A percentile compares a stretch with the other conserved stretches of the same genome.
These are phyloP conservation scores for Aplysina aerophoba DNA, from an alignment of 37 sponge, comb jelly and placozoan genomes.

Conservation along the genomic window DNA sequence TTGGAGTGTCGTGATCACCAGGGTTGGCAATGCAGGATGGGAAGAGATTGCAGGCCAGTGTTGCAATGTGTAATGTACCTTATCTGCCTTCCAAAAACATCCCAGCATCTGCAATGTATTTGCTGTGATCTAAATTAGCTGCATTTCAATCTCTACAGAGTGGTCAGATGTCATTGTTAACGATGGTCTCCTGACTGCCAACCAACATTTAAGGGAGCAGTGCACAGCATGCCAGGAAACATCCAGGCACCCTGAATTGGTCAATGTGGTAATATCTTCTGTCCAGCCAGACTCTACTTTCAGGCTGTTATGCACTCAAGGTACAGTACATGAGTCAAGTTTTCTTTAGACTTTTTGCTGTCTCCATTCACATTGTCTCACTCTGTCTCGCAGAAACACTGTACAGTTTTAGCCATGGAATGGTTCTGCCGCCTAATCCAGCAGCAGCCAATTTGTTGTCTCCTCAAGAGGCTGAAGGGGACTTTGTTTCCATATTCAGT, in stretches of 20 bases:
- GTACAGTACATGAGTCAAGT: constrained; percentile 25
- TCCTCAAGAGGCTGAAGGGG: constrained; percentile 39
- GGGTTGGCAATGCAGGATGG: constrained; percentile 69
- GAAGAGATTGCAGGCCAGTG: constrained; percentile 42
- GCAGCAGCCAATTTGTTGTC: constrained; percentile 20
- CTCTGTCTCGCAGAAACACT: constrained; percentile 27
- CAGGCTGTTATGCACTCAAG: constrained; percentile 57
- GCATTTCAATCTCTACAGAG: constrained; percentile 35
- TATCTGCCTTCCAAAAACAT: background rate
- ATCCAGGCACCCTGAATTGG: constrained; percentile 47
- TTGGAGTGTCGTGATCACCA: constrained; percentile 78
- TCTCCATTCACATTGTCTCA: background rate
- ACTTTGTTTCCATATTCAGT: constrained; percentile 6
- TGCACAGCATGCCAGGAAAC: constrained; percentile 53
- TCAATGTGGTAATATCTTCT: constrained; percentile 70
- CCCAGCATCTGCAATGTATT: background rate
- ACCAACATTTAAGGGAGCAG: constrained; percentile 50
- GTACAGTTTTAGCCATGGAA: constrained; percentile 54
- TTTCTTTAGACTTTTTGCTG: background rate
- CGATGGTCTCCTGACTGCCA: constrained; percentile 76
- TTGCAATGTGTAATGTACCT: background rate
- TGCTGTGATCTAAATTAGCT: background rate
- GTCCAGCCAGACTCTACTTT: constrained; percentile 76
- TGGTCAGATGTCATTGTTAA: constrained; percentile 66
- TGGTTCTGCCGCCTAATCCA: constrained; percentile 74